Evolutionary conservation across 2,797 vertebrate genomes (phyloP), one percentile per base, ranked within the genome.

Genomic region (Loriculus beryllinus): DNA sequence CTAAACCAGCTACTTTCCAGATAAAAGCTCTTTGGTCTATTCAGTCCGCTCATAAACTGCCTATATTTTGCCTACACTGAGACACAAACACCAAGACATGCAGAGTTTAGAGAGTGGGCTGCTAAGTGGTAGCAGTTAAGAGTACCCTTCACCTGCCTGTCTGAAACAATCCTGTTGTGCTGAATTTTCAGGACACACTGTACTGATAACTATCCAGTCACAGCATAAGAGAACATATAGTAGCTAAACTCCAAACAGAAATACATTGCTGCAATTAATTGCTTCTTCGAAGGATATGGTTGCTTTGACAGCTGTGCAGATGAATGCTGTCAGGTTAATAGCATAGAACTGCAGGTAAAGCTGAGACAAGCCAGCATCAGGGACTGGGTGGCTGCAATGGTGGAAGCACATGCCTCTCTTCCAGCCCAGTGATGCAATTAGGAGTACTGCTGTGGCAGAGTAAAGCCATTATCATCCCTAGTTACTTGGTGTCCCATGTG

Each of bases 11-110:
- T 88, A 39, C 33, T 91, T 94, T 74, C 33, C 64, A 17, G 5
- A 88, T 84, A 68, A 96, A 93, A 86, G 60, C 52, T 56, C 70
- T 70, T 94, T 78, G 74, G 56, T 84, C 56, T 79, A 9, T 79
- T 79, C 39, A 74, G 67, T 60, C 43, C 37, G 28, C 64, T 93
- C 57, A 72, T 69, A 72, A 91, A 72, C 60, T 70, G 63, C 40
- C 69, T 79, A 1, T 39, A 72, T 86, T 90, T 88, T 6, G 1
- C 23, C 42, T 82, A n/a, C 51, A 45, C 51, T 29, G 48, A 75
- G 52, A 82, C 45, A 79, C 33, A 77, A 79, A 54, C 47, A 86
- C 48, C 40, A 60, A 74, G 72, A 88, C n/a, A 33, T 62, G 57
- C 62, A 81, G 40, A 56, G 59, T 82, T 47, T 25, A 75, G 62